Evolutionary conservation across 92 coral and sea anemone species (phyloP), one percentile per base, ranked within the genome.

Genomic region (Heliopora coerulea): DNA sequence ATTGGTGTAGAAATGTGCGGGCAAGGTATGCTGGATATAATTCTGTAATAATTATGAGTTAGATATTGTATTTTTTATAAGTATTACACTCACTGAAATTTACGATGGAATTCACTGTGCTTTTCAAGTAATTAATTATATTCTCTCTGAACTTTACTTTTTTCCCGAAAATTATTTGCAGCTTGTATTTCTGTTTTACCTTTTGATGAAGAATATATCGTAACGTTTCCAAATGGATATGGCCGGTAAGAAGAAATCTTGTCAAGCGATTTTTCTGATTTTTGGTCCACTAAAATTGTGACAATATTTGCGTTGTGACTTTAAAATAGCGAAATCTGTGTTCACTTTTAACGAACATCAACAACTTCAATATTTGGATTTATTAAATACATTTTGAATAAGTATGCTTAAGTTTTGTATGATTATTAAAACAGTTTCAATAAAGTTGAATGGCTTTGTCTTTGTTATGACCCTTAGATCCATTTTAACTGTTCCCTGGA

Each of bases 1-100:
- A 91, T 93, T 3, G 98, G 98, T 39, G 98, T 93, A 3, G 98
- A 93, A 66, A 87, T 86, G 76, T 88, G 87, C 20, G 98, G 98
- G 0, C 96, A 93, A 88, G 98, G 97, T 90, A 75, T 37, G 11
- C 42, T 37, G 4, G 42, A 11, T 37, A 4, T 37, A 37, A 37
- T 37, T n/a, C n/a, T n/a, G n/a, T n/a, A n/a, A n/a, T n/a, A n/a
- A n/a, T n/a, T n/a, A n/a, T n/a, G n/a, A 37, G 42, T 12, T 37
- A 37, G 42, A 37, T 37, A 37, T 37, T 37, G 6, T 37, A n/a
- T n/a, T n/a, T n/a, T n/a, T 14, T 20, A 11, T 12, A 30, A 61
- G 0, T 61, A 21, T 61, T 4, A 37, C 42, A 37, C 12, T 24
- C n/a, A n/a, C n/a, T n/a, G n/a, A n/a, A n/a, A n/a, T n/a, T n/a